Base-by-base conservation (phyloP, 2,797 vertebrate genomes). In the Spinus olivaceus region DNA sequence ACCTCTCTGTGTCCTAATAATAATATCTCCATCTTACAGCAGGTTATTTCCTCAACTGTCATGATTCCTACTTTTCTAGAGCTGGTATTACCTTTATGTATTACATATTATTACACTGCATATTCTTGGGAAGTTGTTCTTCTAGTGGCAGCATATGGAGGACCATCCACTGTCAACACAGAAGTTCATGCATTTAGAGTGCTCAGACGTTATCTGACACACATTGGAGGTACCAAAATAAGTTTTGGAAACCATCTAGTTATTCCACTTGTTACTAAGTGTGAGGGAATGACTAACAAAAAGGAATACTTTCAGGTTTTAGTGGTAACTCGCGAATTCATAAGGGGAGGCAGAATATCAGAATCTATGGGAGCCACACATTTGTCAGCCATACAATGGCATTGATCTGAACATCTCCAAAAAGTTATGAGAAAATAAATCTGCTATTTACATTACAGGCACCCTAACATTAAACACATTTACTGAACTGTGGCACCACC, bases 371-470 rank as follows among this genome's bases (percentile, higher is more conserved):
- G 87, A 92, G 56, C 41, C 64, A 35, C 49, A 30, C 12, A 50
- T 93, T 80, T 92, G 67, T 93, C 83, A 79, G 37, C 76, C 44
- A 35, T 73, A 89, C 51, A 88, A 53, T 67, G 83, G 64, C 83
- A 80, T 84, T 85, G 83, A 94, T 88, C 46, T 87, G 83, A 94
- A 92, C 3, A 2, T 80, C 80, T 95, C 83, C 47, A 77, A 70
- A 92, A 80, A 82, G 56, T 81, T 87, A 93, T 1, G 42, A 92
- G 72, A 93, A 96, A 95, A 95, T 84, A 94, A 95, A 93, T 94
- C 91, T 92, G 80, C 72, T 96, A 59, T 96, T 93, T 88, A 88
- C 49, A n/a, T 93, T 82, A 84, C 85, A 74, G 54, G 63, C 57
- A 77, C 49, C 46, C n/a, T 85, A 92, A 81, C 71, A 80, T 87